phyloP scores from a whole-genome alignment of 1,140 invertebrate species.

The Ectropis grisescens region DNA sequence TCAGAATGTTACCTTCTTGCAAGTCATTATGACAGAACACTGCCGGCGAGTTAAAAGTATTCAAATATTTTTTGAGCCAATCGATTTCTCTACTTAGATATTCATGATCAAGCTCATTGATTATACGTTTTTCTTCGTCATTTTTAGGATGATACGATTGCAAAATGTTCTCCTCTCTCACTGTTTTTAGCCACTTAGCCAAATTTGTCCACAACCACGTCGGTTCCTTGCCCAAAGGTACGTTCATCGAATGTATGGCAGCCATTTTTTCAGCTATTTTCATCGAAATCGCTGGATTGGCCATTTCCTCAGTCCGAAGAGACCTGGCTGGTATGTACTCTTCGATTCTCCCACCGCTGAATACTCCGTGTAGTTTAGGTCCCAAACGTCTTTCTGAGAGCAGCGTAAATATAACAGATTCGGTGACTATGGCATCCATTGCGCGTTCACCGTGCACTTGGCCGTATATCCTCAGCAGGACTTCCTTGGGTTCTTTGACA shows the following conservation, averaged over 20 bases:
- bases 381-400: conserved; percentile 93
- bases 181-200: conserved; percentile 77
- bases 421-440: conserved; percentile 88
- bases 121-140: conserved; percentile 38
- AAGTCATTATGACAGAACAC: conserved; percentile 98
- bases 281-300: conserved; percentile 80
- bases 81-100: conserved; percentile 75
- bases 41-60: conserved; percentile 80
- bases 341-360: conserved; percentile 95
- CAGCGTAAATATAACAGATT: conserved; percentile 94
- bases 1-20: conserved; percentile 88
- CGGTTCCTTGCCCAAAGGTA: conserved; percentile 94
- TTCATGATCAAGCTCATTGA: conserved; percentile 45
- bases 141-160: too few species aligned
- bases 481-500: too few species aligned
- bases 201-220: conserved; percentile 94
- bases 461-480: conserved; percentile 92
- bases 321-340: conserved; percentile 91
- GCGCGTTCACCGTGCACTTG: conserved; percentile 89
- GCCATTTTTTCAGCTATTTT: conserved; percentile 94
- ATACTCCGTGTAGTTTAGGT: conserved; percentile 96
- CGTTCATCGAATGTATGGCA: conserved; percentile 90
- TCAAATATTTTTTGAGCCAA: conserved; percentile 74
- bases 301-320: conserved; percentile 79
- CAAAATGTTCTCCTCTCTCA: conserved; percentile 36